Percentiles rank a stretch among this genome's conserved stretches.
Evolutionary conservation across 2,888 invertebrate genomes (phyloP).

Genomic region (Gasteruption jaculator): DNA sequence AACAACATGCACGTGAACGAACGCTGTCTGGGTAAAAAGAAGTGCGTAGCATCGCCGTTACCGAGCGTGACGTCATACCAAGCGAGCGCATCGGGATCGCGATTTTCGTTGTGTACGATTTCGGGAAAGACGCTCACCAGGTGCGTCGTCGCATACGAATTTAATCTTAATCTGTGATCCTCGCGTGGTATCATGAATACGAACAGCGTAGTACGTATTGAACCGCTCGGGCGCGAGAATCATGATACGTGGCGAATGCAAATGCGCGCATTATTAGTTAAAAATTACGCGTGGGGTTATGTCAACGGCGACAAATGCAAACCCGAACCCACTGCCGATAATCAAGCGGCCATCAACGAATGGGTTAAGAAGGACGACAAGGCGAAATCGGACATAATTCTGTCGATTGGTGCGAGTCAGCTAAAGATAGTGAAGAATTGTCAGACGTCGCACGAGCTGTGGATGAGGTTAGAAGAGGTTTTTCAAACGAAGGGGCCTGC

Average conservation of each 20-base stretch:
- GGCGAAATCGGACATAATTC: conserved; percentile 13
- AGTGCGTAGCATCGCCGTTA: too few relatives aligned
- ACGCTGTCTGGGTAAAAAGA: too few relatives aligned
- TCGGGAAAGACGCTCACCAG: too few relatives aligned
- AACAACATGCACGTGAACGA: too few relatives aligned
- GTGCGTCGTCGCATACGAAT: too few relatives aligned
- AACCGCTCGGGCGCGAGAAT: neutral
- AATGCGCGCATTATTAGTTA: conserved; percentile 8
- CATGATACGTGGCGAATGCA: conserved; percentile 9
- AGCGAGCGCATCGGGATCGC: too few relatives aligned
- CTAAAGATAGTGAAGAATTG: conserved; percentile 13
- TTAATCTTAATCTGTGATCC: too few relatives aligned
- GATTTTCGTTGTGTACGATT: too few relatives aligned
- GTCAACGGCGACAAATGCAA: conserved; percentile 10
- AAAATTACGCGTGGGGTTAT: conserved; percentile 10
- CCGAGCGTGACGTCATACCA: too few relatives aligned
- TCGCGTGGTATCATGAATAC: too few relatives aligned
- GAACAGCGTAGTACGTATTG: conserved; percentile 2
- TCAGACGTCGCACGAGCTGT: conserved; percentile 14
- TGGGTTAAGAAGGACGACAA: conserved; percentile 12
- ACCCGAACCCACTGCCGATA: conserved; percentile 6
- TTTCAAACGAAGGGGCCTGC: conserved; percentile 18
- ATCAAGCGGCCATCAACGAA: conserved; percentile 1
- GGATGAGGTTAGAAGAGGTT: conserved; percentile 12
- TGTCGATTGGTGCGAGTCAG: conserved; percentile 12